Evolutionary conservation across 2,113 vertebrate genomes (phyloP).

Genomic region (Phocoena phocoena): DNA sequence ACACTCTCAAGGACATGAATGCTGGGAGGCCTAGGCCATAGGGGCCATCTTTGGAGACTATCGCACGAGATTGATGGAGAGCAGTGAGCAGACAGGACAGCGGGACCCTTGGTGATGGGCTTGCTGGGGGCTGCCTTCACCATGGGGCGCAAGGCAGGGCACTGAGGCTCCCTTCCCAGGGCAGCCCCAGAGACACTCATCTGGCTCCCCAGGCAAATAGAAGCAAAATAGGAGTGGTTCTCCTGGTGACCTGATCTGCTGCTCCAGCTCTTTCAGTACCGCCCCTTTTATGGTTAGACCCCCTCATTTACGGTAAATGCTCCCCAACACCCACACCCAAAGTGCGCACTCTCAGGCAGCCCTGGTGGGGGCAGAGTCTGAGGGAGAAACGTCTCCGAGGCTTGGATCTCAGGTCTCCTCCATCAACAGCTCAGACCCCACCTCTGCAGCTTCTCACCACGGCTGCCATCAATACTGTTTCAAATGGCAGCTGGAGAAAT

Average conservation of each 20-base stretch:
- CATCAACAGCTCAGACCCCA: neutral
- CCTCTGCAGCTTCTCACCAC: neutral
- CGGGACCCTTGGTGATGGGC: neutral
- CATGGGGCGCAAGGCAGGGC: neutral
- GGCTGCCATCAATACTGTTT: neutral
- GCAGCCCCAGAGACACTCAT: no score
- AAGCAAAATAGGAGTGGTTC: neutral
- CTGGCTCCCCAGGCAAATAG: neutral
- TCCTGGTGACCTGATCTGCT: neutral
- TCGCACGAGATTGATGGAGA: fast-evolving
- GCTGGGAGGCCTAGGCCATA: fast-evolving
- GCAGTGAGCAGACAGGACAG: neutral
- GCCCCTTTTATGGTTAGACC: neutral
- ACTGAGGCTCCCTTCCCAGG: neutral
- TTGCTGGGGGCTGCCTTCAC: neutral
- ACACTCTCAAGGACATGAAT: fast-evolving
- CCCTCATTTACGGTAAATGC: fast-evolving
- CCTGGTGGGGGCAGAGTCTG: fast-evolving
- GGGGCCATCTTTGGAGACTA: neutral
- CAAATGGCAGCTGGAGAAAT: neutral
- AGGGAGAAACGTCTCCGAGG: neutral
- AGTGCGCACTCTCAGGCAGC: neutral
- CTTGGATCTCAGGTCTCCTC: neutral
- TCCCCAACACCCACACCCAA: neutral
- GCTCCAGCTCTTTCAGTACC: neutral